Percentiles rank a stretch among this genome's conserved stretches.
These are phyloP conservation scores for Colostygia pectinataria DNA, from an alignment of 2,888 invertebrate species.

Conservation along the genomic window DNA sequence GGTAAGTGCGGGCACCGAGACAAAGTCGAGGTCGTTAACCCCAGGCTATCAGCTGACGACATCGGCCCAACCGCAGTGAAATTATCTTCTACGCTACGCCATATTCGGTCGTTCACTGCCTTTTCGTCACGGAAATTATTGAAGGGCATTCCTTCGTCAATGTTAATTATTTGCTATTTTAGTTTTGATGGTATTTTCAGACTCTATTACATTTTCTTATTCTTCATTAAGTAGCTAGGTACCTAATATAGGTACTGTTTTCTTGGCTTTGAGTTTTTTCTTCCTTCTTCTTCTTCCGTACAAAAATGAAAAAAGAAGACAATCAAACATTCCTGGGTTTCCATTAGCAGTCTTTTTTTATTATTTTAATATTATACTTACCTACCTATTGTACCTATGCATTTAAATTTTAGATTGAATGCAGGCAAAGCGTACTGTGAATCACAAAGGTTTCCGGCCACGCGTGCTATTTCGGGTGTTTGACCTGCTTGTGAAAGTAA, in stretches of 20 bases:
- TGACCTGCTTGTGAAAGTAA: constrained; percentile 55
- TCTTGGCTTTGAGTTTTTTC: too few species aligned
- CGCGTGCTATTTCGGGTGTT: constrained; percentile 57
- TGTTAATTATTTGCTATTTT: constrained; percentile 8
- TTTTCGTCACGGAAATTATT: constrained; percentile 32
- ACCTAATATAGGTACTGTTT: too few species aligned
- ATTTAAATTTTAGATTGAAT: constrained; percentile 24
- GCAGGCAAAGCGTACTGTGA: constrained; percentile 53
- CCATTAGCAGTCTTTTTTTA: too few species aligned
- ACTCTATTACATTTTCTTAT: too few species aligned
- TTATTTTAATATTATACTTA: too few species aligned
- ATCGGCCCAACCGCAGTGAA: constrained; percentile 66
- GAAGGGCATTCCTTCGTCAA: constrained; percentile 35
- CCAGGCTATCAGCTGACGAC: constrained; percentile 79
- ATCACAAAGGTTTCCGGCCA: constrained; percentile 60
- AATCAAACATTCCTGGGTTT: too few species aligned
- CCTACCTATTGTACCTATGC: too few species aligned
- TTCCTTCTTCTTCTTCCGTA: too few species aligned
- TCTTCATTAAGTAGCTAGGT: too few species aligned
- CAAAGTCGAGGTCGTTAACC: constrained; percentile 77
- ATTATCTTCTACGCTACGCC: constrained; percentile 68
- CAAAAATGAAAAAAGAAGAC: too few species aligned
- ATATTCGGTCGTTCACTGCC: constrained; percentile 70
- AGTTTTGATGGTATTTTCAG: too few species aligned
- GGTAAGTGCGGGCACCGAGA: constrained; percentile 69